Evolutionary conservation across 1,140 invertebrate genomes (phyloP), one percentile per base, ranked within the genome.

Genomic region (Araneus ventricosus): DNA sequence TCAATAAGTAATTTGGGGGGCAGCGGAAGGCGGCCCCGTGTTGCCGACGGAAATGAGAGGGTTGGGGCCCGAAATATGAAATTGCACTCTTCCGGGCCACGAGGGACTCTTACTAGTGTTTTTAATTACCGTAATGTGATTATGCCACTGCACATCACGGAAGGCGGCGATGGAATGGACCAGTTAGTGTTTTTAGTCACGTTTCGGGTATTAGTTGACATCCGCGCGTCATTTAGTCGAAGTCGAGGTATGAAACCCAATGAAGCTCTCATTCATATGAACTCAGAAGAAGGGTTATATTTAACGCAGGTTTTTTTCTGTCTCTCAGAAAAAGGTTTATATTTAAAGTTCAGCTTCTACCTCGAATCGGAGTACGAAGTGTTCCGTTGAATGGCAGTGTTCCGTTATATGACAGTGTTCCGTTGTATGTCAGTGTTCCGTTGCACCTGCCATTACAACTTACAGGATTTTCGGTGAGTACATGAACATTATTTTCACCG

Each of bases 41-140:
- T 34, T 59, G 52, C 52, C 24, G 37, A 61, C 17, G 80, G 84
- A 86, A 86, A 59, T 57, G 8, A 57, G 52, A 86, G 45, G 45
- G 45, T 14, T 17, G n/a, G 4, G 82, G 52, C n/a, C 20, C 45
- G 20, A 63, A 88, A 88, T 88, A 41, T 45, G 24, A 75, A 88
- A 88, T 88, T 75, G 39, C 34, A 10, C 30, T 30, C 41, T 88
- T 88, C 61, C 87, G 59, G 24, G 27, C 17, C 61, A 67, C 61
- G 39, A 20, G 63, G 45, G 45, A 52, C 45, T 17, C 45, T 14
- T 14, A 52, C 45, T 17, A n/a, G 52, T 63, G 57, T 39, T 67
- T 88, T 75, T 75, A 88, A 88, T 88, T 88, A 63, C n/a, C 5
- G 39, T 88, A 88, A 88, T 88, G 24, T 52, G 61, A 88, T 88